Evolutionary conservation across 2,888 invertebrate species (phyloP).

Genomic region (Dione juno): DNA sequence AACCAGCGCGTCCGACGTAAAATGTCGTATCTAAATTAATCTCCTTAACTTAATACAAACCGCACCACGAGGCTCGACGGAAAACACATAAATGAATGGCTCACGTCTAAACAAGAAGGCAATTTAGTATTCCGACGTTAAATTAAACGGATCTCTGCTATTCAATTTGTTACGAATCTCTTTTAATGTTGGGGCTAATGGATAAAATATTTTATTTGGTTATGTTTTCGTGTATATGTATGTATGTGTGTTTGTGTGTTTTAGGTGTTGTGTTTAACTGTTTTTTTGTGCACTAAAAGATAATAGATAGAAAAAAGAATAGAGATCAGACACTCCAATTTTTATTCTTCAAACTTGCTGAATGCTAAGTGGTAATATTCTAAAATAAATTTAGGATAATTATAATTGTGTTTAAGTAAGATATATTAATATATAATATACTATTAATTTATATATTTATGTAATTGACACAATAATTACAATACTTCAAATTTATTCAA

Average conservation of each 20-base stretch:
- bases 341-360: too few relatives aligned
- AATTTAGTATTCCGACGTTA: conserved; percentile 63
- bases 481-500: too few relatives aligned
- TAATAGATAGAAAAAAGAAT: too few relatives aligned
- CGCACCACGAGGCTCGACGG: conserved; percentile 46
- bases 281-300: too few relatives aligned
- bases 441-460: too few relatives aligned
- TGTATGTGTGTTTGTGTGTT: background rate
- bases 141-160: conserved; percentile 59
- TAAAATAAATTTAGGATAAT: too few relatives aligned
- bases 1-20: background rate
- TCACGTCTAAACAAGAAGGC: conserved; percentile 62
- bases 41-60: conserved; percentile 38
- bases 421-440: too few relatives aligned
- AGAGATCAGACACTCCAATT: too few relatives aligned
- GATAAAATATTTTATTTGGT: background rate
- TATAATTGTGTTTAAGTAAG: too few relatives aligned
- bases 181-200: conserved; percentile 1
- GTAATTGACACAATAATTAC: too few relatives aligned
- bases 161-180: conserved; percentile 43
- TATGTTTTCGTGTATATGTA: background rate
- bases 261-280: background rate
- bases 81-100: conserved; percentile 54
- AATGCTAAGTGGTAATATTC: too few relatives aligned
- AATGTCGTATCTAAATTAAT: conserved; percentile 38